Percentiles rank a stretch among this genome's conserved stretches.
phyloP scores from a whole-genome alignment of 2,113 vertebrate genomes.

The Prolemur simus region DNA sequence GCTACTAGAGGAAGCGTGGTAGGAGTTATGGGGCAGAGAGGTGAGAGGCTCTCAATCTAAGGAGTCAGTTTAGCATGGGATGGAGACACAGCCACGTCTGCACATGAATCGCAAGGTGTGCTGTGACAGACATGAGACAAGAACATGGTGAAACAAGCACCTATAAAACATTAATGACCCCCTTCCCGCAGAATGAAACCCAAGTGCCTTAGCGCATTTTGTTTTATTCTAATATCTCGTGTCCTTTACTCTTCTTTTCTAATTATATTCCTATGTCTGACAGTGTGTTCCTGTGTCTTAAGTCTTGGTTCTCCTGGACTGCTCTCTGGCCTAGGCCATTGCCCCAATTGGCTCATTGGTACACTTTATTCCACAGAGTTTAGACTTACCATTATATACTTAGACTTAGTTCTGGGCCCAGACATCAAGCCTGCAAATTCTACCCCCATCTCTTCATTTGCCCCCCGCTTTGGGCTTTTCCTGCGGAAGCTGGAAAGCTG shows the following conservation, averaged over 20 bases:
- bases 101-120: neutral
- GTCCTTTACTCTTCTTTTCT: neutral
- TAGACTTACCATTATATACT: neutral
- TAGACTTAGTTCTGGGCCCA: neutral
- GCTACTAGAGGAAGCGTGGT: neutral
- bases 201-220: neutral
- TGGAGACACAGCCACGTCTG: neutral
- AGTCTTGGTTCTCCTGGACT: neutral
- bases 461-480: neutral
- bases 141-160: neutral
- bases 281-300: neutral
- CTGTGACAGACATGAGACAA: neutral
- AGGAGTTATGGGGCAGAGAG: neutral
- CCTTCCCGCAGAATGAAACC: neutral
- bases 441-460: neutral
- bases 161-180: neutral
- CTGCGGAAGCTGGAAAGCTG: slow-evolving; percentile 26
- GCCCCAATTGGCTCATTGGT: neutral
- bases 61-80: neutral
- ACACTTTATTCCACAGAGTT: neutral
- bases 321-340: neutral
- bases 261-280: neutral
- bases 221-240: neutral
- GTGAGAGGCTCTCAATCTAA: neutral
- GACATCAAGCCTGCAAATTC: slow-evolving; percentile 28